These are phyloP conservation scores for Drosophila teissieri DNA, from an alignment of 1,140 invertebrate genomes.

Conservation along the genomic window DNA sequence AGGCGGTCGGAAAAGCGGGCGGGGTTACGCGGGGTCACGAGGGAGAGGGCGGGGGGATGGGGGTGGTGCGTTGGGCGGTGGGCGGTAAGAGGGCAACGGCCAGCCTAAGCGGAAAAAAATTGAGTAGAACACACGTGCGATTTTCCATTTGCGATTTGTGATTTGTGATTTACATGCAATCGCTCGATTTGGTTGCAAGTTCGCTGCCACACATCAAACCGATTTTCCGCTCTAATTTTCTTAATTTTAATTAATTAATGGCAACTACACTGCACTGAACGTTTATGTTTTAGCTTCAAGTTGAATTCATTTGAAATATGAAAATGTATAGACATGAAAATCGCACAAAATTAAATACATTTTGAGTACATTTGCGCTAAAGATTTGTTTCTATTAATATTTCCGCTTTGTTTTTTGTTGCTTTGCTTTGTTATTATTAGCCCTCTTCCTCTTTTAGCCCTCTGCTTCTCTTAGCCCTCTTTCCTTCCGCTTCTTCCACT, in stretches of 20 bases:
- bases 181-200: constrained; percentile 42
- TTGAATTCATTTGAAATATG: too few species aligned
- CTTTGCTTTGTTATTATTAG: constrained; percentile 53
- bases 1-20: constrained; percentile 1
- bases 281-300: too few species aligned
- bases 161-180: constrained; percentile 13
- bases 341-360: background rate
- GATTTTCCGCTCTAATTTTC: background rate
- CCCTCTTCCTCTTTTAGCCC: background rate
- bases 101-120: constrained; percentile 16
- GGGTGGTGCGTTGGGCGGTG: background rate
- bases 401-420: constrained; percentile 34
- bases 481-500: background rate
- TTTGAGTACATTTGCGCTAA: constrained; percentile 27
- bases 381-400: constrained; percentile 71
- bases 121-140: constrained; percentile 17
- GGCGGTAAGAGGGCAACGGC: constrained; percentile 36
- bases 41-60: background rate
- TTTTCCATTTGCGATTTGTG: too few species aligned
- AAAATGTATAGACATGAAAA: background rate
- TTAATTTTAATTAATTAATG: too few species aligned
- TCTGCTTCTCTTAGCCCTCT: background rate
- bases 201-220: constrained; percentile 15
- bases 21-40: background rate
- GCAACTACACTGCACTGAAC: too few species aligned